A percentile compares a stretch with the other conserved stretches of the same genome.
Evolutionary conservation across 2,888 invertebrate species (phyloP).

Genomic region (Aproaerema taeniolella): DNA sequence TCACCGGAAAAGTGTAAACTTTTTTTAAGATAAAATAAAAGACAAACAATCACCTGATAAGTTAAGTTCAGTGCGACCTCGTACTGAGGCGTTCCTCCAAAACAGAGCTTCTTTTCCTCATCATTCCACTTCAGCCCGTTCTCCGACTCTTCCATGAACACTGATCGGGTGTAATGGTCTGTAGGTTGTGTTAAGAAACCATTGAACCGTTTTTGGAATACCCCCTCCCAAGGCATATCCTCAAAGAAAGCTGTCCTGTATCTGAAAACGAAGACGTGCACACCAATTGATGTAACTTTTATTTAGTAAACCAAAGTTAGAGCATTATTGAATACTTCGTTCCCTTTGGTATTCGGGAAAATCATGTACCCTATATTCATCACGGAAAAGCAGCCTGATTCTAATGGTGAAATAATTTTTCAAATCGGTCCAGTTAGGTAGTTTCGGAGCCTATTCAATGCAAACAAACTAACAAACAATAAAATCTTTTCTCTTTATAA

Average conservation of each 20-base stretch:
- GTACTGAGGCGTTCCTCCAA: too few species aligned
- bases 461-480: too few species aligned
- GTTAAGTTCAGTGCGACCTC: neutral
- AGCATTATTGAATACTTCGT: too few species aligned
- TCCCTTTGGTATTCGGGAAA: too few species aligned
- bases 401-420: too few species aligned
- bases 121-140: constrained; percentile 31
- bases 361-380: too few species aligned
- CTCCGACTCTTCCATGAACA: constrained; percentile 26
- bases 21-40: neutral
- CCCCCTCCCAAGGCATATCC: constrained; percentile 86
- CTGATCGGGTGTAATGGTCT: constrained; percentile 87
- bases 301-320: too few species aligned
- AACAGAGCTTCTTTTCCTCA: neutral
- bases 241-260: constrained; percentile 88
- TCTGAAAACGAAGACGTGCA: constrained; percentile 19
- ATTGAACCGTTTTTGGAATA: constrained; percentile 90
- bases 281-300: neutral
- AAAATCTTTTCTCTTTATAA: too few species aligned
- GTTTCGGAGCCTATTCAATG: too few species aligned
- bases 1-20: neutral
- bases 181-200: constrained; percentile 89
- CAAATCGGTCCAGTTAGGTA: too few species aligned
- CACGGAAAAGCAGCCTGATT: too few species aligned
- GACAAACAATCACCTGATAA: neutral